phyloP scores from a whole-genome alignment of 2,113 vertebrate genomes.

The Oryzias celebensis region DNA sequence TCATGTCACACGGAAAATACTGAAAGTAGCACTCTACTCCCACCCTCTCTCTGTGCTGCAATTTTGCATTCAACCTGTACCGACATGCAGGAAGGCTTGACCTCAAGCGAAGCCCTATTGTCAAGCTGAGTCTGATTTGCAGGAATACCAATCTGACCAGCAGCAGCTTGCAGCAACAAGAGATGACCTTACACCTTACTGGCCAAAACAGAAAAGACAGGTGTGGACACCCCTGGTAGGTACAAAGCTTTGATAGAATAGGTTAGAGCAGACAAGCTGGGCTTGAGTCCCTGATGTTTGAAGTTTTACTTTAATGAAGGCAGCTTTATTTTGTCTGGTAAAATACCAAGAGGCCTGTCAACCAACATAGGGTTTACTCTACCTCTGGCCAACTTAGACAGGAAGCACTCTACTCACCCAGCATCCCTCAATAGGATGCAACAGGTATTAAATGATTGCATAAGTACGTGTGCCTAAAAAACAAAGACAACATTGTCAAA shows the following conservation, averaged over 20 bases:
- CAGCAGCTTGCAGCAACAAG: constrained; percentile 27
- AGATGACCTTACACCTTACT: constrained; percentile 32
- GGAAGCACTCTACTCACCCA: no score
- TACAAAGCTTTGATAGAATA: not conserved
- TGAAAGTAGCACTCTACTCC: constrained; percentile 16
- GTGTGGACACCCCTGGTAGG: not conserved
- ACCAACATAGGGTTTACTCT: no score
- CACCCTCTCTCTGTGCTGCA: constrained; percentile 12
- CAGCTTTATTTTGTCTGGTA: no score
- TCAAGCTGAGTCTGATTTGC: constrained; percentile 41
- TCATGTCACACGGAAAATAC: constrained; percentile 9
- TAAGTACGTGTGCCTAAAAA: no score
- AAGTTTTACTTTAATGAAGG: not conserved
- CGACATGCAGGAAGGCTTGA: constrained; percentile 38
- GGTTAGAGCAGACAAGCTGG: constrained; percentile 4
- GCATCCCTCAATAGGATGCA: no score
- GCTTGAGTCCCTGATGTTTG: not conserved
- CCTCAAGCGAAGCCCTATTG: constrained; percentile 24
- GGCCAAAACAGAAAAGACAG: constrained; percentile 17
- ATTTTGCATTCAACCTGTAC: constrained; percentile 33
- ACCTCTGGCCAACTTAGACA: no score
- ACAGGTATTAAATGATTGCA: no score
- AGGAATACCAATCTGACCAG: constrained; percentile 39
- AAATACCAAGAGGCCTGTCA: no score
- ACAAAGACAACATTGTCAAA: no score